phyloP scores from a whole-genome alignment of 1,140 invertebrate species.

The Drosophila ercepeae region DNA sequence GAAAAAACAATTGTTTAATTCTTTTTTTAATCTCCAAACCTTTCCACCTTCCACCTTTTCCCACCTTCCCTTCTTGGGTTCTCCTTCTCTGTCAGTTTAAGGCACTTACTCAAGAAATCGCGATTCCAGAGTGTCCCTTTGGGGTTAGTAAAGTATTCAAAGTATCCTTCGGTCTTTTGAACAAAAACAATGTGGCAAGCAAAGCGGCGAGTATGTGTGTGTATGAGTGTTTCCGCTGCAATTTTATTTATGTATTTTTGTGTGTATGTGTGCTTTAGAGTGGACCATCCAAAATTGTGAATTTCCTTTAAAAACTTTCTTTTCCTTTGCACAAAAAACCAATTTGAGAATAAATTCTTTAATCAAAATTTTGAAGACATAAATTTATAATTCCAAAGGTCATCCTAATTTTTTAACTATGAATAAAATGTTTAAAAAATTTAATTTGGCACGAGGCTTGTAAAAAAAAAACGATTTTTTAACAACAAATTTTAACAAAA shows the following conservation, averaged over 20 bases:
- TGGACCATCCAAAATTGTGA: slow-evolving; percentile 13
- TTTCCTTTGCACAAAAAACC: too few species aligned
- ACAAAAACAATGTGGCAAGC: slow-evolving; percentile 47
- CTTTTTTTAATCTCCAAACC: background rate
- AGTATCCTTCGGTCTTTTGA: slow-evolving; percentile 33
- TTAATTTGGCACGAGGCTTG: too few species aligned
- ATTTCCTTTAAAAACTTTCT: too few species aligned
- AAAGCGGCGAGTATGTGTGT: slow-evolving; percentile 28
- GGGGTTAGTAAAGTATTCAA: slow-evolving; percentile 37
- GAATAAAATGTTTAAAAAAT: too few species aligned
- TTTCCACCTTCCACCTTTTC: background rate
- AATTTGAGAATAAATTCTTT: too few species aligned
- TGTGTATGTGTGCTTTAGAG: slow-evolving; percentile 27
- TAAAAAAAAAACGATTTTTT: background rate
- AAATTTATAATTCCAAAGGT: too few species aligned
- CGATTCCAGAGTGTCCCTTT: slow-evolving; percentile 67
- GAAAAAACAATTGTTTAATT: slow-evolving; percentile 26
- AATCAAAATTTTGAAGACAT: too few species aligned
- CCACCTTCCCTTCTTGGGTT: slow-evolving; percentile 3
- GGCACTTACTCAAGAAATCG: slow-evolving; percentile 77
- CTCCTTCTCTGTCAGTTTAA: slow-evolving; percentile 46
- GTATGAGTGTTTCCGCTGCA: slow-evolving; percentile 5
- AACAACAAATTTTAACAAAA: background rate
- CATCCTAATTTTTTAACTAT: too few species aligned
- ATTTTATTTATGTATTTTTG: slow-evolving; percentile 11